Percentiles rank a stretch among this genome's conserved stretches.
These are phyloP conservation scores for Seira ritae DNA, from an alignment of 2,888 invertebrate genomes.

Conservation along the genomic window DNA sequence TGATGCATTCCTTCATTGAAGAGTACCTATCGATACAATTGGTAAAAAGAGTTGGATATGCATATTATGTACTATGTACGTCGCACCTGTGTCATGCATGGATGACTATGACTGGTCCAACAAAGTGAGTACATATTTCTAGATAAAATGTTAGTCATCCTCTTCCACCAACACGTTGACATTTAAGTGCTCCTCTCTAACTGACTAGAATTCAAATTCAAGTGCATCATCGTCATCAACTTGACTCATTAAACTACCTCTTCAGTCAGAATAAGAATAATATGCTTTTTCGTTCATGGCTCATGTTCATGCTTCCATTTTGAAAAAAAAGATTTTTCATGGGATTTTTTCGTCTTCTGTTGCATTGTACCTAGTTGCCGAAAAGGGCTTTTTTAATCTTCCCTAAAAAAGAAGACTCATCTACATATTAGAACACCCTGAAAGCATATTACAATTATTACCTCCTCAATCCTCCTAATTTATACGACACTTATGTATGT, in stretches of 20 bases:
- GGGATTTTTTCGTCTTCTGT: slow-evolving; percentile 20
- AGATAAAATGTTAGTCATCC: slow-evolving; percentile 5
- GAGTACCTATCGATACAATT: too few species aligned
- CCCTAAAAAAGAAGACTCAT: background rate
- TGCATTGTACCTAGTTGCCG: background rate
- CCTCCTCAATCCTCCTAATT: background rate
- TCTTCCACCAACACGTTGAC: background rate
- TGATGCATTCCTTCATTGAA: too few species aligned
- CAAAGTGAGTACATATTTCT: background rate
- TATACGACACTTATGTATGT: slow-evolving; percentile 17
- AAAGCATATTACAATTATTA: background rate
- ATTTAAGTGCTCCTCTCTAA: background rate
- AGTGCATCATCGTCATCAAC: background rate
- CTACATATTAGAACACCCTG: slow-evolving; percentile 23
- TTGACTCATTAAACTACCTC: background rate
- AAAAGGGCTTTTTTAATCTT: slow-evolving; percentile 3
- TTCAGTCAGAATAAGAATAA: too few species aligned
- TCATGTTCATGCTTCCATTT: background rate
- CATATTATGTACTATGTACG: too few species aligned
- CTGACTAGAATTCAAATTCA: background rate
- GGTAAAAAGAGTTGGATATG: too few species aligned
- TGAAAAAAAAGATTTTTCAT: background rate
- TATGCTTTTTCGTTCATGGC: background rate
- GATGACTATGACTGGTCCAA: background rate
- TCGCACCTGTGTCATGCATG: too few species aligned